phyloP scores from a whole-genome alignment of 2,888 invertebrate species.

The Smittia aterrima region DNA sequence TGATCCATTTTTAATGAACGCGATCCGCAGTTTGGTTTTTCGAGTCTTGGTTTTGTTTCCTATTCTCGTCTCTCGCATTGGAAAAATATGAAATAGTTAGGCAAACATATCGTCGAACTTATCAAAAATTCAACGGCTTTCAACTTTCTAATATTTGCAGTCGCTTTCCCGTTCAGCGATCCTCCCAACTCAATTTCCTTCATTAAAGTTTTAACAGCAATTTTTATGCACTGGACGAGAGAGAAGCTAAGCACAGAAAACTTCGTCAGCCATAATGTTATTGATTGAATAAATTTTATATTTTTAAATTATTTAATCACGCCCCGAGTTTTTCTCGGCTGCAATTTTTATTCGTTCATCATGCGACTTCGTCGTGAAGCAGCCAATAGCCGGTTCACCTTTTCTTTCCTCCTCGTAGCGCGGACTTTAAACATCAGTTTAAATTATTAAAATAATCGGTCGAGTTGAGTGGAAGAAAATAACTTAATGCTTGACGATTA shows the following conservation, averaged over 20 bases:
- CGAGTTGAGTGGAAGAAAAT: background rate
- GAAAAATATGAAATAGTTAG: background rate
- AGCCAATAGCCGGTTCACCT: conserved; percentile 25
- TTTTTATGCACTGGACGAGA: background rate
- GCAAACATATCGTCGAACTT: background rate
- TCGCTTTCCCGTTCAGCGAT: background rate
- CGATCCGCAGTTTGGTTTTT: background rate
- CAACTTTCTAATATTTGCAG: conserved; percentile 4
- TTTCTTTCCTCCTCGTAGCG: background rate
- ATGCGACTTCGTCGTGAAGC: background rate
- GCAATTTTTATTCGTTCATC: background rate
- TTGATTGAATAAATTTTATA: conserved; percentile 24
- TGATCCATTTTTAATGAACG: conserved; percentile 9
- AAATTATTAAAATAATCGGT: conserved; percentile 27
- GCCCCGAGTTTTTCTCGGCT: conserved; percentile 17
- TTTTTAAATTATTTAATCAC: conserved; percentile 33
- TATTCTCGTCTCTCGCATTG: background rate
- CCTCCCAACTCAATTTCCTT: background rate
- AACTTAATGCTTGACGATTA: background rate
- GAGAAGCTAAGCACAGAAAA: background rate
- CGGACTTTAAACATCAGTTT: background rate
- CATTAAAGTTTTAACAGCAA: background rate
- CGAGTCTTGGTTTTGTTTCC: background rate
- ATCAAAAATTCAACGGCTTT: background rate
- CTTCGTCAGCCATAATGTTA: background rate